Conservation (phyloP, 2,113 vertebrate genomes). For the Caloenas nicobarica region DNA sequence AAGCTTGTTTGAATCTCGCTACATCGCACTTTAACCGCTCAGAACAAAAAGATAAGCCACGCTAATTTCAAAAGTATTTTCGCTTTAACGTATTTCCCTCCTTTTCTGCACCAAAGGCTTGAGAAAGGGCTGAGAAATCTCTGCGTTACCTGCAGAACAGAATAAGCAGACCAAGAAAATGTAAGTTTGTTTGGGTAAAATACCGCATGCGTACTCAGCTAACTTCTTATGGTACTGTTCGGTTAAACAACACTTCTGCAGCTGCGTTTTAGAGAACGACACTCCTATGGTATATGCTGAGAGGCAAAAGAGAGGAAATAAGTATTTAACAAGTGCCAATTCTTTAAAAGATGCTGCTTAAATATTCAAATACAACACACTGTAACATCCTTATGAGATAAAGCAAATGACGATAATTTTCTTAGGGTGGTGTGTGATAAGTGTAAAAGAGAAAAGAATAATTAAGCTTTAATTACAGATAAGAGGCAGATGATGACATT, state of each 20-base stretch:
- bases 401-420: neutral
- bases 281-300: rapidly evolving
- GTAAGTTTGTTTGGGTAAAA: neutral
- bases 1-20: neutral
- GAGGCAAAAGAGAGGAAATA: neutral
- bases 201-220: rapidly evolving
- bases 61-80: neutral
- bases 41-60: neutral
- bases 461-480: slow-evolving; percentile 50
- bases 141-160: neutral
- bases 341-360: neutral
- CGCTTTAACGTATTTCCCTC: neutral
- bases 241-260: neutral
- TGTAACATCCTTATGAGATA: neutral
- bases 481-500: neutral
- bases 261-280: too few relatives aligned
- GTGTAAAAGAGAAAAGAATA: neutral
- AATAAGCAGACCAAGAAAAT: neutral
- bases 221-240: neutral
- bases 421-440: neutral
- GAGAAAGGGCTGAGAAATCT: neutral
- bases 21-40: neutral
- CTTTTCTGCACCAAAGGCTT: neutral
- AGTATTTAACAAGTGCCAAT: neutral
- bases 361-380: neutral